Evolutionary conservation across 1,140 invertebrate species (phyloP).

Genomic region (Ostrea edulis): DNA sequence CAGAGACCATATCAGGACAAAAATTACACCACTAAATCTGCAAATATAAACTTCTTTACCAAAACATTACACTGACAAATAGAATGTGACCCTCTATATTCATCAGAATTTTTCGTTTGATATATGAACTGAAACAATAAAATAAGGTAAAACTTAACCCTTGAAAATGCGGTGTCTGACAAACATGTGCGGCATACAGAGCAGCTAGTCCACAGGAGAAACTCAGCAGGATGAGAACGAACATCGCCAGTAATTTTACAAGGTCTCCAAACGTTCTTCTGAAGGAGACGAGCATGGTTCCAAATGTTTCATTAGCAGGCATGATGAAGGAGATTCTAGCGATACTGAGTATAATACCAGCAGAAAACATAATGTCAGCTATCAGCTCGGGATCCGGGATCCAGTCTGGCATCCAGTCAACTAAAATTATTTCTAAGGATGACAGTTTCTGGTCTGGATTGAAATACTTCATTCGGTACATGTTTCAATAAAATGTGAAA

Average conservation of each 20-base stretch:
- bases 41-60: background rate
- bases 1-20: constrained; percentile 65
- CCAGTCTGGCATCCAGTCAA: constrained; percentile 65
- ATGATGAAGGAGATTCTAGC: constrained; percentile 70
- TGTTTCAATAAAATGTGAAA: no score
- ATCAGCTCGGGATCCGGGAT: constrained; percentile 69
- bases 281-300: constrained; percentile 71
- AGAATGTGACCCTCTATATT: background rate
- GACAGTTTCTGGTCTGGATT: no score
- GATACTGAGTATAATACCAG: constrained; percentile 67
- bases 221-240: constrained; percentile 66
- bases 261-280: constrained; percentile 63
- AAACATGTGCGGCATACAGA: constrained; percentile 64
- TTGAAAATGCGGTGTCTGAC: constrained; percentile 61
- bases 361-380: constrained; percentile 68
- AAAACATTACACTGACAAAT: background rate
- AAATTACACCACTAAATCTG: constrained; percentile 40
- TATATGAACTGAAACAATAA: no score
- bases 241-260: constrained; percentile 67
- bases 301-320: constrained; percentile 72
- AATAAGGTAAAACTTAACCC: constrained; percentile 42
- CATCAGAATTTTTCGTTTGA: background rate
- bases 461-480: background rate
- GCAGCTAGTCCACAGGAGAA: constrained; percentile 69
- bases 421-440: constrained; percentile 41